Evolutionary conservation across 2,797 vertebrate species (phyloP).

Genomic region (Eospalax fontanierii): DNA sequence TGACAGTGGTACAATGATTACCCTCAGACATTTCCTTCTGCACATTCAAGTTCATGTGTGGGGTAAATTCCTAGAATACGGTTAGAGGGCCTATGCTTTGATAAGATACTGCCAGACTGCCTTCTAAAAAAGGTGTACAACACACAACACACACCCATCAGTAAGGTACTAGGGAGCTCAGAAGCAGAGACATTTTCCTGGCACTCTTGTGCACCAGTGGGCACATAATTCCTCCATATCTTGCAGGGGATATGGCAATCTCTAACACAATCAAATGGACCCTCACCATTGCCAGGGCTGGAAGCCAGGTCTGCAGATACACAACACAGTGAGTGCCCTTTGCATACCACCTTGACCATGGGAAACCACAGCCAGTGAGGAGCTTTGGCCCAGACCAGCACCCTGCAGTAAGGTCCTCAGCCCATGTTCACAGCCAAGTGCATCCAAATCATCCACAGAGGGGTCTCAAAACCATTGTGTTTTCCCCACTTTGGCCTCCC

Average conservation of each 20-base stretch:
- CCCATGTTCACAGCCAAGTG: not conserved
- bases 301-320: not conserved
- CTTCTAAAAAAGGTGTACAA: not conserved
- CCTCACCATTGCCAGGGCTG: not conserved
- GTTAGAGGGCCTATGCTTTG: not conserved
- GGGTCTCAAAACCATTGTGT: not conserved
- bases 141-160: too few species aligned
- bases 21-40: conserved; percentile 39
- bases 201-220: not conserved
- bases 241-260: not conserved
- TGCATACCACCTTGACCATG: not conserved
- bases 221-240: not conserved
- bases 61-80: conserved; percentile 62
- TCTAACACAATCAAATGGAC: conserved; percentile 5
- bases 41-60: conserved; percentile 16
- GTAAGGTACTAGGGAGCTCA: not conserved
- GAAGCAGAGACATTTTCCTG: not conserved
- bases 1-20: not conserved
- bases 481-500: not conserved
- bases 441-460: not conserved
- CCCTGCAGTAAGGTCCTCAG: not conserved
- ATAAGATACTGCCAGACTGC: not conserved
- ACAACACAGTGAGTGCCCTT: not conserved
- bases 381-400: not conserved
- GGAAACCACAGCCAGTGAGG: not conserved